phyloP scores from a whole-genome alignment of 2,888 invertebrate species.

The Polymixis flavicincta region DNA sequence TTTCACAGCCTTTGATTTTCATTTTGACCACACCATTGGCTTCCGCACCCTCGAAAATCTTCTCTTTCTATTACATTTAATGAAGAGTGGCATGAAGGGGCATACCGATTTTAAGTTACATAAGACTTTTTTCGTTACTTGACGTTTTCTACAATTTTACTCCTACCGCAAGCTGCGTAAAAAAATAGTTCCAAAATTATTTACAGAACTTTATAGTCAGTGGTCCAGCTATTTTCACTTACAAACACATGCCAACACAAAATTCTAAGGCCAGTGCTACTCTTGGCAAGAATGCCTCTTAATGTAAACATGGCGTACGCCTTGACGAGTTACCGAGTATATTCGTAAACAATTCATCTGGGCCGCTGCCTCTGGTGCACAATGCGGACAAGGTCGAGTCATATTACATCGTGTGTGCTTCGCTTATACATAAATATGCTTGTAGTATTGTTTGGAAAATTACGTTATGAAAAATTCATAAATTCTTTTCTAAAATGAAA shows the following conservation, averaged over 20 bases:
- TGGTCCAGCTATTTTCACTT: neutral
- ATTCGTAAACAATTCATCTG: constrained; percentile 53
- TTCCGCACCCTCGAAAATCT: too few relatives aligned
- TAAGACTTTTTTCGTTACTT: too few relatives aligned
- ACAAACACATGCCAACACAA: neutral
- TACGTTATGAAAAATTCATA: neutral
- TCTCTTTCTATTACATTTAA: too few relatives aligned
- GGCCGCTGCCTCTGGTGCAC: constrained; percentile 20
- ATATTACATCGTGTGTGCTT: constrained; percentile 24
- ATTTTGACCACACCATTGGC: too few relatives aligned
- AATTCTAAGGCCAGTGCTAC: neutral
- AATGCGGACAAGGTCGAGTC: constrained; percentile 32
- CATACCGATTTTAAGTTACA: too few relatives aligned
- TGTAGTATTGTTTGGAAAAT: neutral
- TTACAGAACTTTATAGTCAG: neutral
- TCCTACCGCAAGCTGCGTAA: too few relatives aligned
- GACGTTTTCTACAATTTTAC: too few relatives aligned
- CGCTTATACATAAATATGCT: neutral
- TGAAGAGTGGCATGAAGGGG: too few relatives aligned
- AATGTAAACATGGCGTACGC: constrained; percentile 14
- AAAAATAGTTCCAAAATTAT: too few relatives aligned
- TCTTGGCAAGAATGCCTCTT: constrained; percentile 7
- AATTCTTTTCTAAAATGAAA: neutral
- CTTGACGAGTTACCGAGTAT: constrained; percentile 24
- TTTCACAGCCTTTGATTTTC: too few relatives aligned